Evolutionary conservation across 2,113 vertebrate genomes (phyloP), one percentile per base, ranked within the genome.

Genomic region (Dromas ardeola): DNA sequence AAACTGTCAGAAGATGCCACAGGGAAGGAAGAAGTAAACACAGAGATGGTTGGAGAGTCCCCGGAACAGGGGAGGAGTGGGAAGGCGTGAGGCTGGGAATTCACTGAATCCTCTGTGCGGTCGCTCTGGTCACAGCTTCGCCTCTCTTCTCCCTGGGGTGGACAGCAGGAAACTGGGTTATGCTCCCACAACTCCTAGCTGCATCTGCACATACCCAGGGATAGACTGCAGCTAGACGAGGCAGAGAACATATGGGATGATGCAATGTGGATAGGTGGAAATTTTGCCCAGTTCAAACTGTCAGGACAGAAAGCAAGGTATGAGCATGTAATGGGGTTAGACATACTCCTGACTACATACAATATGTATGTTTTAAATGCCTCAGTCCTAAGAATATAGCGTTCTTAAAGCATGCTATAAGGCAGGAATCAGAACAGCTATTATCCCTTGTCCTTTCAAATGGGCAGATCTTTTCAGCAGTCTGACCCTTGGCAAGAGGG

Each of bases 1-100:
- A 67, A 61, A 42, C 47, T 78, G 0, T 32, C 55, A 52, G 69
- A 90, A 82, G 59, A 84, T 72, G 81, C 38, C 50, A 34, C 73
- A 82, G 61, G 56, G 70, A 84, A 89, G 78, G 65, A 87, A 85
- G 89, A 93, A 65, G 49, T 55, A 81, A 95, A 71, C 50, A 94
- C 32, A 71, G 52, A 88, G 80, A 84, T 6, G 29, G 59, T 15
- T 83, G 65, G 77, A 81, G 77, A 84, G 65, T 47, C 52, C 50
- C 40, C 69, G 53, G 76, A 72, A 9, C 29, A 53, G 36, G 42
- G 50, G 38, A 86, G 71, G 63, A 82, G 23, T 30, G 32, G 86
- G 42, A 65, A 86, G 93, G 86, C 1, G 4, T 15, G 34, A 93
- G 76, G 72, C 69, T 93, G 93, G 61, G 89, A 91, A 94, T 62